Percentiles rank a stretch among this genome's conserved stretches.
Evolutionary conservation across 1,140 invertebrate genomes (phyloP).

Genomic region (Marisa cornuarietis): DNA sequence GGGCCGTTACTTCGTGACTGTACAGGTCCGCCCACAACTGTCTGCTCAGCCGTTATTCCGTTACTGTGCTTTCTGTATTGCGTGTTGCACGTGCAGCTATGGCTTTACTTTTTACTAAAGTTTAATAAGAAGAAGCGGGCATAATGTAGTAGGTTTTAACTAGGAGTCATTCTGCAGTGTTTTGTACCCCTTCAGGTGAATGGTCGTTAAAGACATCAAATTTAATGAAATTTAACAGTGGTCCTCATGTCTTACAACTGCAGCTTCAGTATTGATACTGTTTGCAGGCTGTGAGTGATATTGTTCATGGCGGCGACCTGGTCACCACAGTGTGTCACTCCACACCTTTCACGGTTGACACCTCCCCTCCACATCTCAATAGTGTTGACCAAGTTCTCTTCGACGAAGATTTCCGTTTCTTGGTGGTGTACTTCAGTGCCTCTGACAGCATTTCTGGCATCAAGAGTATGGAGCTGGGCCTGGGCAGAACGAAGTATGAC

Average conservation of each 20-base stretch:
- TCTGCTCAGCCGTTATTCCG: too few relatives aligned
- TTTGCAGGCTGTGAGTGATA: conserved; percentile 43
- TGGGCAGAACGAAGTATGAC: conserved; percentile 52
- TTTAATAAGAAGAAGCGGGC: too few relatives aligned
- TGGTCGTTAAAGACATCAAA: too few relatives aligned
- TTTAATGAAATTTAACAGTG: too few relatives aligned
- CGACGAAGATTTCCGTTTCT: conserved; percentile 50
- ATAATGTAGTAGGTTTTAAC: too few relatives aligned
- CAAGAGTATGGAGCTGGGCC: conserved; percentile 42
- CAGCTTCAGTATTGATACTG: too few relatives aligned
- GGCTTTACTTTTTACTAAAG: too few relatives aligned
- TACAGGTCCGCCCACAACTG: background rate
- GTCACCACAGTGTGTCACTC: conserved; percentile 54
- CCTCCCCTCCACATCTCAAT: conserved; percentile 43
- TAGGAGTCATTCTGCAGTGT: too few relatives aligned
- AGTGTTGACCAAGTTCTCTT: conserved; percentile 42
- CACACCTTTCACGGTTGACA: conserved; percentile 46
- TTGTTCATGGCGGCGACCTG: conserved; percentile 49
- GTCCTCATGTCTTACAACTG: background rate
- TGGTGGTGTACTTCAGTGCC: conserved; percentile 44
- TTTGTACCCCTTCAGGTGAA: too few relatives aligned
- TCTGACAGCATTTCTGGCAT: conserved; percentile 41
- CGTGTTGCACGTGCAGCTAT: too few relatives aligned
- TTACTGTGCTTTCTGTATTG: too few relatives aligned
- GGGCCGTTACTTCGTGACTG: conserved; percentile 41